Evolutionary conservation across 2,113 vertebrate genomes (phyloP), one percentile per base, ranked within the genome.

Genomic region (Neogobius melanostomus): DNA sequence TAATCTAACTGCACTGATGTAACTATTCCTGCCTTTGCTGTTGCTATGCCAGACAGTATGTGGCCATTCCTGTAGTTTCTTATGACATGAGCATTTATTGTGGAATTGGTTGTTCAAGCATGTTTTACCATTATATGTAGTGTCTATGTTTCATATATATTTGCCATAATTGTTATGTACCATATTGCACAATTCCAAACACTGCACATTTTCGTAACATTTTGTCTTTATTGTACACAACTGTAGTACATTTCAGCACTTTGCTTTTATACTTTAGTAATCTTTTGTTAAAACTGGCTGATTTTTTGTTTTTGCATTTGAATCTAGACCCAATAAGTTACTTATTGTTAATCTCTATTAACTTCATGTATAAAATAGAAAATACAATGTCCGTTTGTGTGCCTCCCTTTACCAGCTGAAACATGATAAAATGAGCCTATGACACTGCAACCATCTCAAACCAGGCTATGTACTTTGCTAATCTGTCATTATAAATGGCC

Each of bases 101-200:
- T 91, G 74, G 75, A 74, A 70, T 80, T 74, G 66, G 62, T 68
- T 67, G 84, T 80, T 83, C 82, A 71, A 84, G 82, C 88, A 87
- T 90, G 86, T 85, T 88, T 76, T 86, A 70, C 81, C 77, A 80
- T 83, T 76, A 80, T 81, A 80, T 81, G 54, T 80, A 86, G 83
- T 84, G 84, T 90, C 75, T 85, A 72, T 88, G 81, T 84, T 86
- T 79, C 74, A 75, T 85, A 79, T 77, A 79, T 77, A 84, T 69
- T 88, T 85, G 67, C 85, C 87, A 90, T 86, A 87, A 81, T 74
- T 89, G 84, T 91, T 87, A 84, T 78, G 78, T 87, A 87, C 85
- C 87, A 80, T 86, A 84, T 88, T 87, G 85, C 84, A 89, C 90
- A 90, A 87, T 76, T 85, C 82, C 85, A 82, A 80, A 68, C 85